Conservation (phyloP, 2,888 invertebrate genomes). For the Clepsis dumicolana region DNA sequence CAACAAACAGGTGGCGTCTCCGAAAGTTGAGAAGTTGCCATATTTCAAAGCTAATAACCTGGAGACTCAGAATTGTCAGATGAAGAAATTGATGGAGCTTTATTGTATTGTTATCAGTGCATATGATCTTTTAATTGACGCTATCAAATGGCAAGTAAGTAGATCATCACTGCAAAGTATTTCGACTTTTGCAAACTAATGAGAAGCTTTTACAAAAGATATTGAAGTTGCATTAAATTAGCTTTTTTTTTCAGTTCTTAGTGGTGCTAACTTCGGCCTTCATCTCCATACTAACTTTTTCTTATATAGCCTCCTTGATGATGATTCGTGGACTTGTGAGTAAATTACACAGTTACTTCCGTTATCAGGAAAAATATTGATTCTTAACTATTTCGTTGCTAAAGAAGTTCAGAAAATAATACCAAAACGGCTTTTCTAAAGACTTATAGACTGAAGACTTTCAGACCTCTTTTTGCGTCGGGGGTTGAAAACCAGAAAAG, state of each 20-base stretch:
- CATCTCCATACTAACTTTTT: constrained; percentile 54
- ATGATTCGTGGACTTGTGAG: constrained; percentile 62
- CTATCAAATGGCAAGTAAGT: constrained; percentile 73
- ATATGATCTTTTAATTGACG: constrained; percentile 64
- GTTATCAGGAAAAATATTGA: no score
- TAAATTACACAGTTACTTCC: constrained; percentile 3
- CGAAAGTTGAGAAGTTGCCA: constrained; percentile 53
- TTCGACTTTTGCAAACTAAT: no score
- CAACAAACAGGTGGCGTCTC: constrained; percentile 46
- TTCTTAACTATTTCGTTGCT: no score
- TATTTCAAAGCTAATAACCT: constrained; percentile 50
- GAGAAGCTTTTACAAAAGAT: no score
- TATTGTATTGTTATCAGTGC: constrained; percentile 64
- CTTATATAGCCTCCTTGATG: constrained; percentile 56
- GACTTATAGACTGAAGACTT: no score
- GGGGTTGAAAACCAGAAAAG: no score
- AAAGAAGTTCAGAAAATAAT: no score
- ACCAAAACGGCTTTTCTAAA: not conserved
- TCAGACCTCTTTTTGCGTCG: no score
- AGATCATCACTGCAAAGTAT: not conserved
- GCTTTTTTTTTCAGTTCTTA: constrained; percentile 62
- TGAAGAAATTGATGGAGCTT: constrained; percentile 65
- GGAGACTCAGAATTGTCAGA: constrained; percentile 50
- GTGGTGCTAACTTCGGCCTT: constrained; percentile 62
- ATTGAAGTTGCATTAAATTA: no score